Evolutionary conservation across 2,113 vertebrate species (phyloP).

Genomic region (Oreamnos americanus): DNA sequence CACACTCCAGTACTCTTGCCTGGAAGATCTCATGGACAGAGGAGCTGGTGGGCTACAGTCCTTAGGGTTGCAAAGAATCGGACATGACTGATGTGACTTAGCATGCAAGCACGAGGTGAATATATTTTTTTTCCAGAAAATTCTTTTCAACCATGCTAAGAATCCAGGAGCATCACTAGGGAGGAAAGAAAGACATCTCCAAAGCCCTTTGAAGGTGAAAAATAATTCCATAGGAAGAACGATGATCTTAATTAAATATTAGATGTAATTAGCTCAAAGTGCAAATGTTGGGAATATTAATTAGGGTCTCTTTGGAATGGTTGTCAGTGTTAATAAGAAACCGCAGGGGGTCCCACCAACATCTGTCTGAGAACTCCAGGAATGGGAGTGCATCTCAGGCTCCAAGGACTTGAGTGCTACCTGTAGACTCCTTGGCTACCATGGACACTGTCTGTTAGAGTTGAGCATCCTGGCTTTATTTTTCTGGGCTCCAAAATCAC

Average conservation of each 20-base stretch:
- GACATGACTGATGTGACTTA: rapidly evolving
- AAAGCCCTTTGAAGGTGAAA: conserved; percentile 66
- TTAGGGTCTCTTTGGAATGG: conserved; percentile 77
- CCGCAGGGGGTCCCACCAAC: conserved; percentile 77
- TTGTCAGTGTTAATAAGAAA: conserved; percentile 84
- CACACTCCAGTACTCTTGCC: not conserved
- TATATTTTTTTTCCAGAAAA: conserved; percentile 40
- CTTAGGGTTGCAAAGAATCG: not conserved
- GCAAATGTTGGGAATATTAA: conserved; percentile 83
- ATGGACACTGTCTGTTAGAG: not conserved
- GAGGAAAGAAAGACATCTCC: conserved; percentile 21
- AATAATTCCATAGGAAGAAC: conserved; percentile 74
- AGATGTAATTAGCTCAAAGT: conserved; percentile 84
- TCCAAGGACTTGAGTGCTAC: conserved; percentile 26
- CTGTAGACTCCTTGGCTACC: not conserved
- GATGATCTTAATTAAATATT: conserved; percentile 86
- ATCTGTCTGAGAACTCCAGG: conserved; percentile 80
- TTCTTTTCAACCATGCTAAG: not conserved
- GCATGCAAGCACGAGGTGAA: not conserved
- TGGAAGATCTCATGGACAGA: not conserved
- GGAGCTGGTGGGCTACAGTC: not conserved
- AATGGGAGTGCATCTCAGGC: conserved; percentile 24
- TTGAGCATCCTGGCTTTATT: no score
- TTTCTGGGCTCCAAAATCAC: no score
- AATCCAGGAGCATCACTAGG: not conserved